These are phyloP conservation scores for Bactericera cockerelli DNA, from an alignment of 1,140 invertebrate species.

Conservation along the genomic window DNA sequence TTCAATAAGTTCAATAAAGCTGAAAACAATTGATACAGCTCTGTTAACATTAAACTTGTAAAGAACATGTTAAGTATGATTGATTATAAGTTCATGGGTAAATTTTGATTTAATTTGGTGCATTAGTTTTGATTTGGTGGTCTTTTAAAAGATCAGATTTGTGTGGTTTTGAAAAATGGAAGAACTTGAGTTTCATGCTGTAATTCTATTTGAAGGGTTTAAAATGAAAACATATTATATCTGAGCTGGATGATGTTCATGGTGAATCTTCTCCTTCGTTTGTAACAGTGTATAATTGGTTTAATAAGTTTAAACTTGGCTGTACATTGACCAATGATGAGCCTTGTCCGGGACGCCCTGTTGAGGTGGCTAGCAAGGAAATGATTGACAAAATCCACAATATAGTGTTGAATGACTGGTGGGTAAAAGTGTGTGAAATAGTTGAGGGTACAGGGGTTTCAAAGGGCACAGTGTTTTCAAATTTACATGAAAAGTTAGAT, in stretches of 20 bases:
- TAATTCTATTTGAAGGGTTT: slow-evolving; percentile 17
- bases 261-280: slow-evolving; percentile 16
- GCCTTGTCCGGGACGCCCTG: slow-evolving; percentile 15
- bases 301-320: slow-evolving; percentile 21
- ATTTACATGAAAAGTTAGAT: slow-evolving; percentile 7
- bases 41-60: too few relatives aligned
- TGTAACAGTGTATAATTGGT: slow-evolving; percentile 18
- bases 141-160: too few relatives aligned
- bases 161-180: slow-evolving; percentile 13
- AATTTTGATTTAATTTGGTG: too few relatives aligned
- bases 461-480: not conserved
- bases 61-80: too few relatives aligned
- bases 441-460: slow-evolving; percentile 5
- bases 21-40: too few relatives aligned
- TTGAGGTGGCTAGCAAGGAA: slow-evolving; percentile 18
- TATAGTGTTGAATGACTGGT: not conserved
- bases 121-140: too few relatives aligned
- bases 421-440: slow-evolving; percentile 6
- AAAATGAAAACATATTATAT: slow-evolving; percentile 17
- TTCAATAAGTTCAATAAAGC: too few relatives aligned
- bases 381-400: slow-evolving; percentile 19
- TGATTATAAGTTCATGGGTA: too few relatives aligned
- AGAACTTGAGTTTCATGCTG: slow-evolving; percentile 6
- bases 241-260: slow-evolving; percentile 17
- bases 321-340: slow-evolving; percentile 21